These are phyloP conservation scores for Pipa parva DNA, from an alignment of 2,113 vertebrate genomes.

Conservation along the genomic window DNA sequence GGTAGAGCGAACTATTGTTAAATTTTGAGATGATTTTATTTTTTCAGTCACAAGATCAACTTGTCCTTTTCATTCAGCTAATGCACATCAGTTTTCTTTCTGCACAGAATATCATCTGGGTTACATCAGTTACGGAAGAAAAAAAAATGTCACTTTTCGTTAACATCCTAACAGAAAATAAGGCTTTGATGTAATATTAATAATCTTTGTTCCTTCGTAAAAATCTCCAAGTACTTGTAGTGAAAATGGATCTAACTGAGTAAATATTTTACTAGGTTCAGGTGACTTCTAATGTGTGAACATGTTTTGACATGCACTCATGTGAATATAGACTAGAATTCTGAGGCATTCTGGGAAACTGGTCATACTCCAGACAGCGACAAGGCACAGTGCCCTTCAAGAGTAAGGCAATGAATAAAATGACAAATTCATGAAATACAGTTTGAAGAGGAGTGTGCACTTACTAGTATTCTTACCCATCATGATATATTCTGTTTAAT, in stretches of 20 bases:
- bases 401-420: not conserved
- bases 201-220: slow-evolving; percentile 5
- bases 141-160: not conserved
- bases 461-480: too few species aligned
- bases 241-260: not conserved
- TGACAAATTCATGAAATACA: too few species aligned
- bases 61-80: not conserved
- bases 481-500: too few species aligned
- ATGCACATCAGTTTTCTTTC: not conserved
- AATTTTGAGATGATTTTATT: too few species aligned
- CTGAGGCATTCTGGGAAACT: not conserved
- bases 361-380: not conserved
- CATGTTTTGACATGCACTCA: slow-evolving; percentile 5
- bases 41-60: too few species aligned
- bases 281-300: slow-evolving; percentile 2
- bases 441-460: too few species aligned
- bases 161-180: not conserved
- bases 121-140: not conserved
- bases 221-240: slow-evolving; percentile 4
- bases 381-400: slow-evolving; percentile 4
- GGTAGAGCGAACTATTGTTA: too few species aligned
- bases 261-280: not conserved
- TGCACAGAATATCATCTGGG: not conserved
- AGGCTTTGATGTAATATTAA: not conserved
- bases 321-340: not conserved